Percentiles rank a stretch among this genome's conserved stretches.
Conservation (phyloP, 2,113 vertebrate species). For the Trematomus loennbergii region DNA sequence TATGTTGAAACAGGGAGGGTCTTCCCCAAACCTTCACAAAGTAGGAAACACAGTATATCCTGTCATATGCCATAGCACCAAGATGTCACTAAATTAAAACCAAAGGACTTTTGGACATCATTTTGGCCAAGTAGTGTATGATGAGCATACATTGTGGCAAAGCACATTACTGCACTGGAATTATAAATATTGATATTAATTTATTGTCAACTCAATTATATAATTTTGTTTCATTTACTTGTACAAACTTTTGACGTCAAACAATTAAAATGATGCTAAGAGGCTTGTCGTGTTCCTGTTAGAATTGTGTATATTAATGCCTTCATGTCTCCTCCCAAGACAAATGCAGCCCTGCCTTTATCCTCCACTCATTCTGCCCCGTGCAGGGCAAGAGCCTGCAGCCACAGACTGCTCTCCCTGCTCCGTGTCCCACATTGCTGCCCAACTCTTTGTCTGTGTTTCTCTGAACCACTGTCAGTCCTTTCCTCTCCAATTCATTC, state of each 20-base stretch:
- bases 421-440: constrained; percentile 55
- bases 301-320: constrained; percentile 65
- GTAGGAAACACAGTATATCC: neutral
- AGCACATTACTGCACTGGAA: neutral
- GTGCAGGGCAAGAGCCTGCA: constrained; percentile 44
- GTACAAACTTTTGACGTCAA: neutral
- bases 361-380: constrained; percentile 44
- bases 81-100: neutral
- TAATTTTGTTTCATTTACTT: neutral
- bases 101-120: neutral
- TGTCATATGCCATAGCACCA: neutral
- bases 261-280: constrained; percentile 9
- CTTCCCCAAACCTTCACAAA: neutral
- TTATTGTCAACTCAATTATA: neutral
- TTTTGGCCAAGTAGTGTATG: neutral
- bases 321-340: constrained; percentile 53
- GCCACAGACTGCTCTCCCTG: constrained; percentile 49
- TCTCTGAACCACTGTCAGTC: constrained; percentile 29
- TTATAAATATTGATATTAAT: neutral
- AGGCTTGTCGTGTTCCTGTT: constrained; percentile 44
- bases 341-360: constrained; percentile 46
- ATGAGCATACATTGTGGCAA: neutral
- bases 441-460: constrained; percentile 52
- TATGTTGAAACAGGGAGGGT: neutral
- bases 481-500: constrained; percentile 32